These are phyloP conservation scores for Rhabdomys dilectus DNA, from an alignment of 2,113 vertebrate genomes.

Conservation along the genomic window DNA sequence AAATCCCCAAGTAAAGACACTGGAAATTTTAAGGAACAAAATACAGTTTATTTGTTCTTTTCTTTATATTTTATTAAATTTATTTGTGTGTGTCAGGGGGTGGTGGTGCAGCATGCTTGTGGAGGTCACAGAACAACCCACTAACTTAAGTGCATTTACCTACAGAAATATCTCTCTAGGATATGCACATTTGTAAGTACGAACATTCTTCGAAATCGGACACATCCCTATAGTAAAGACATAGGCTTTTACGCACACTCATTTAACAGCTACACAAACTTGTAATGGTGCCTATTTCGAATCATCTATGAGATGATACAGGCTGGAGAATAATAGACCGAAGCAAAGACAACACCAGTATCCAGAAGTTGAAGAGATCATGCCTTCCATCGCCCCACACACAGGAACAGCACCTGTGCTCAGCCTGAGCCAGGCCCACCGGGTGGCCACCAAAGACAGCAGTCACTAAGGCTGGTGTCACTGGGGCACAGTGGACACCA, in stretches of 20 bases:
- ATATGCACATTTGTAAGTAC: not conserved
- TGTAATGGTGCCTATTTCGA: not conserved
- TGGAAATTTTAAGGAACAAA: not conserved
- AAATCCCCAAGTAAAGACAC: not conserved
- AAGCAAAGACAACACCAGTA: not conserved
- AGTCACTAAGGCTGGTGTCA: not conserved
- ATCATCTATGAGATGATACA: not conserved
- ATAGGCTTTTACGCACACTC: not conserved
- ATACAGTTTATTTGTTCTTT: not conserved
- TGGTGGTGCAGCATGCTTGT: not conserved
- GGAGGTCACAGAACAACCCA: not conserved
- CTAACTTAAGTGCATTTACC: not conserved
- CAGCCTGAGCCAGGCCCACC: not conserved
- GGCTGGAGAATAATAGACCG: not conserved
- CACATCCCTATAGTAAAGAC: not conserved
- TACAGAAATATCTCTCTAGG: not conserved
- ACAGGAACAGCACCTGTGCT: not conserved
- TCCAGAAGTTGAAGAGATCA: not conserved
- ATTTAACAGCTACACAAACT: not conserved
- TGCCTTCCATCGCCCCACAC: not conserved
- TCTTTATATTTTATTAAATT: not conserved
- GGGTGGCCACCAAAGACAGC: not conserved
- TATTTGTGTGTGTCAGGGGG: not conserved
- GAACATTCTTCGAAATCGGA: not conserved
- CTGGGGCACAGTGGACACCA: fast-evolving